These are phyloP conservation scores for Eristalinus aeneus DNA, from an alignment of 2,888 invertebrate genomes.

Conservation along the genomic window DNA sequence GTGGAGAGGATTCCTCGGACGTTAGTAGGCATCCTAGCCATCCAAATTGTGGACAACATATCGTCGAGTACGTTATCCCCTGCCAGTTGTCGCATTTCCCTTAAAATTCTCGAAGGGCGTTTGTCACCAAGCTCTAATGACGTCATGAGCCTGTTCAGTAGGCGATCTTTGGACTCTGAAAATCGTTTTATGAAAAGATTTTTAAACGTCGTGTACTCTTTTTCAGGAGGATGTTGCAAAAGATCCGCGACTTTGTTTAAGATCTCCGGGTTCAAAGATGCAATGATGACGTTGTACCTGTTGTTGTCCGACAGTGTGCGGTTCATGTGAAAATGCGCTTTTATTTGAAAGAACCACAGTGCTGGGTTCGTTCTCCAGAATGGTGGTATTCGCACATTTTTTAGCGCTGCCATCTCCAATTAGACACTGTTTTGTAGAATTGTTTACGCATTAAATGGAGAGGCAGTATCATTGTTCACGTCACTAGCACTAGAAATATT, in stretches of 20 bases:
- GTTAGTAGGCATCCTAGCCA: conserved; percentile 9
- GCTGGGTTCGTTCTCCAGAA: conserved; percentile 9
- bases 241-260: not conserved
- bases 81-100: conserved; percentile 12
- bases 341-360: not conserved
- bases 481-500: too few relatives aligned
- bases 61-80: conserved; percentile 10
- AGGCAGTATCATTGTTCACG: too few relatives aligned
- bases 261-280: not conserved
- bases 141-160: conserved; percentile 15
- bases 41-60: conserved; percentile 31
- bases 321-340: not conserved
- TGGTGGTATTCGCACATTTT: not conserved
- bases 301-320: not conserved
- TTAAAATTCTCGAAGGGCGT: conserved; percentile 17
- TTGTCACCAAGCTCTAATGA: conserved; percentile 3
- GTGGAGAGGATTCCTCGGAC: conserved; percentile 12
- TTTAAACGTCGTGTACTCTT: not conserved
- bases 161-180: conserved; percentile 2
- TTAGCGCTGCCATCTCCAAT: not conserved
- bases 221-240: not conserved
- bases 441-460: too few relatives aligned
- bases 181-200: not conserved
- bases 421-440: too few relatives aligned
- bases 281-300: not conserved